A percentile compares a stretch with the other conserved stretches of the same genome.
These are phyloP conservation scores for Oplegnathus fasciatus DNA, from an alignment of 2,113 vertebrate genomes.

Conservation along the genomic window DNA sequence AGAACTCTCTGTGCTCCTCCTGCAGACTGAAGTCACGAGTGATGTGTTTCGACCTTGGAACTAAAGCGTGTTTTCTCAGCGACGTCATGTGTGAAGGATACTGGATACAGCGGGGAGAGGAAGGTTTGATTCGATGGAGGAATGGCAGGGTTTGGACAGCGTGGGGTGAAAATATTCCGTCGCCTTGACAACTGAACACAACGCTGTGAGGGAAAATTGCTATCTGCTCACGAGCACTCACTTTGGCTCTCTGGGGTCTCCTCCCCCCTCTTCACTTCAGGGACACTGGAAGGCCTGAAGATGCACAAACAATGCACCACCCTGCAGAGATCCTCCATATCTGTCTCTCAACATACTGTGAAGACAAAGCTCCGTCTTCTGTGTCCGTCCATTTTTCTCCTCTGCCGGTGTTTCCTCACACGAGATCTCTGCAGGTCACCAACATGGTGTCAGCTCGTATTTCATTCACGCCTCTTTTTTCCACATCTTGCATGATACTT, in stretches of 20 bases:
- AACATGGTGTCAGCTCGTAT: background rate
- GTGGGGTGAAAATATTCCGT: constrained; percentile 35
- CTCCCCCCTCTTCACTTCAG: background rate
- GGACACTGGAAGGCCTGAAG: background rate
- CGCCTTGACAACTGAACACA: constrained; percentile 32
- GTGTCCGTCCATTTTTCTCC: background rate
- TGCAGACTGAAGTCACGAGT: background rate
- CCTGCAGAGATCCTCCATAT: background rate
- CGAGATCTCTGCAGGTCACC: background rate
- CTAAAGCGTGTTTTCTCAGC: background rate
- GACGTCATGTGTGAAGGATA: background rate
- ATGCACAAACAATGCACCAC: background rate
- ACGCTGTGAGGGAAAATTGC: constrained; percentile 18
- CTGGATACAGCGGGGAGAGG: background rate
- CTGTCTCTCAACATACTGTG: background rate
- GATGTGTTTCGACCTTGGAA: background rate
- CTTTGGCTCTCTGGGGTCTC: background rate
- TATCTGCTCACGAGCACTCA: background rate
- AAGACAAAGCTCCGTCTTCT: background rate
- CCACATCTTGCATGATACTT: background rate
- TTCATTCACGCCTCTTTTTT: background rate
- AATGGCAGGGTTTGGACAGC: background rate
- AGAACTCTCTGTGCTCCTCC: background rate
- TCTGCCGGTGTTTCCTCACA: too few relatives aligned
- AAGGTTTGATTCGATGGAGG: background rate